phyloP scores from a whole-genome alignment of 2,797 vertebrate species.

The Falco peregrinus region DNA sequence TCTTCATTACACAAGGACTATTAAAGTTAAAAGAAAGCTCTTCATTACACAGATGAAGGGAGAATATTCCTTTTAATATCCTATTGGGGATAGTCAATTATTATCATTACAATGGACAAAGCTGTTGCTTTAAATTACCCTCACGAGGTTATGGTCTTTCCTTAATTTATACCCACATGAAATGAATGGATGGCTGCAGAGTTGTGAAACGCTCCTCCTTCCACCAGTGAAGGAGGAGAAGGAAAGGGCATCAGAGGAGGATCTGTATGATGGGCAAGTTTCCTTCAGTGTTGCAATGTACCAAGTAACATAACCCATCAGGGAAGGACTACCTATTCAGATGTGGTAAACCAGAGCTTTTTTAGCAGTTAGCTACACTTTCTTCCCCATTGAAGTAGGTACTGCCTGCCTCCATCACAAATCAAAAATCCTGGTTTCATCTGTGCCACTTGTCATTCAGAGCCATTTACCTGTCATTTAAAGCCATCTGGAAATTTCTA shows the following conservation, averaged over 20 bases:
- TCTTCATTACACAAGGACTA: background rate
- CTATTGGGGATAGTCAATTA: background rate
- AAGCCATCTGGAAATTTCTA: background rate
- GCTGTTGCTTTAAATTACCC: background rate
- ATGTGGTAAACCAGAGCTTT: background rate
- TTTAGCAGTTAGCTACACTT: background rate
- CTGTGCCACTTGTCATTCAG: background rate
- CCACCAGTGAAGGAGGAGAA: background rate
- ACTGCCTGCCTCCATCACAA: background rate
- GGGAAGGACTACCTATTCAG: background rate
- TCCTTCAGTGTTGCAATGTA: background rate
- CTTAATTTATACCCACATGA: background rate
- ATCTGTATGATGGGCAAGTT: background rate
- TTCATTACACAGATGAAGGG: background rate
- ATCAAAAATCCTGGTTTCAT: background rate
- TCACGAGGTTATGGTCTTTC: background rate
- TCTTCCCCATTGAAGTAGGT: background rate
- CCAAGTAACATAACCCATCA: background rate
- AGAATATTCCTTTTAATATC: conserved; percentile 2
- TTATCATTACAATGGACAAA: background rate
- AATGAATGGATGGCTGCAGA: background rate
- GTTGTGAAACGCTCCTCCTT: background rate
- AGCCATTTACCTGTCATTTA: background rate
- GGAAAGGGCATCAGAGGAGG: background rate
- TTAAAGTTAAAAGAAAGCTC: conserved; percentile 25